Evolutionary conservation across 1,140 invertebrate species (phyloP), one percentile per base, ranked within the genome.

Genomic region (Pseudomyrmex gracilis): DNA sequence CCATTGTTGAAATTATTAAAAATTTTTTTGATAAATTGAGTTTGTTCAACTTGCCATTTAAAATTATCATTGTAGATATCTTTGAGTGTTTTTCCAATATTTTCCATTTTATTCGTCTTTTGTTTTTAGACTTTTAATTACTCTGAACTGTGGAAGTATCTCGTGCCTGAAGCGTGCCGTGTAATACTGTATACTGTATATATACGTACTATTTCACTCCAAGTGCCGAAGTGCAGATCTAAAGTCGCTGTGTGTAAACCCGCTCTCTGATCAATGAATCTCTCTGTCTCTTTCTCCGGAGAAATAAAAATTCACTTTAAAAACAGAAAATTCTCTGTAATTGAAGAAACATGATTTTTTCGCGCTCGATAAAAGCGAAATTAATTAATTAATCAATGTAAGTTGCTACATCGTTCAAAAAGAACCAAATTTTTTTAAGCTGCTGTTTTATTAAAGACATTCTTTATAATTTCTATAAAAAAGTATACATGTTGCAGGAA

Each of bases 41-140:
- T 47, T 1, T 12, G 1, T 8, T 3, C n/a, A 58, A 80, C 76
- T 0, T 9, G 71, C 76, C 76, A 80, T n/a, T 71, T 80, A 57
- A 80, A 80, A 7, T 47, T 53, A 34, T 80, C 76, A 0, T 71
- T 15, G 53, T 71, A 80, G 4, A 80, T 5, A 2, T 80, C 66
- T 70, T 80, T 80, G 1, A 80, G 0, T 8, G 60, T 15, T 9
- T 71, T 70, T 1, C 8, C 22, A 1, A 80, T 9, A 10, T 17
- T 71, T 24, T 24, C 43, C 49, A 15, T 45, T 12, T 78, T 3
- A n/a, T 58, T 15, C 5, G 76, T 71, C 66, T 70, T 80, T 49
- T 80, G 43, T 80, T 3, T 13, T 10, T 17, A 24, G 5, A 55
- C 15, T 55, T 8, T 22, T 17, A 51, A 51, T 51, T 13, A 3